Evolutionary conservation across 1,140 invertebrate species (phyloP).

Genomic region (Ooceraea biroi): DNA sequence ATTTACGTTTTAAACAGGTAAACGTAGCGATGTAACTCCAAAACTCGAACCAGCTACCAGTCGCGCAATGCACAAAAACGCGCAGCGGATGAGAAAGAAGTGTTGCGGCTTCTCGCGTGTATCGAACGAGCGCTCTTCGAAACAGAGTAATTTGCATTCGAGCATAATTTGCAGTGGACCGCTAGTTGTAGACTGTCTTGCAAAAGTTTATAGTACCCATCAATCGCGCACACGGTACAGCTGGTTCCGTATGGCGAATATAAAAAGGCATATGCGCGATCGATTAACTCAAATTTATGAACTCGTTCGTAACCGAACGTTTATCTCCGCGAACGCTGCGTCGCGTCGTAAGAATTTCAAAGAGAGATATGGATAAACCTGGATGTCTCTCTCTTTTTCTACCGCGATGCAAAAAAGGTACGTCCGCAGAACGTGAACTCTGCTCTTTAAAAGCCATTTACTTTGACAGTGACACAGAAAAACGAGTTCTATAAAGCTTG

Average conservation of each 20-base stretch:
- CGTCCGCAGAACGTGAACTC: background rate
- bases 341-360: background rate
- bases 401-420: conserved; percentile 12
- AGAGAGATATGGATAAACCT: background rate
- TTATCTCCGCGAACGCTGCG: background rate
- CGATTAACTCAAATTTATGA: conserved; percentile 18
- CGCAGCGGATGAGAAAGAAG: conserved; percentile 20
- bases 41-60: too few species aligned
- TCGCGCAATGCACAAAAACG: background rate
- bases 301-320: background rate
- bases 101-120: conserved; percentile 1
- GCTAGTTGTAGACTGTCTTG: conserved; percentile 32
- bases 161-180: conserved; percentile 32
- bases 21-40: background rate
- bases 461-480: conserved; percentile 25
- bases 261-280: conserved; percentile 8
- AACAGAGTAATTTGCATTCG: conserved; percentile 33
- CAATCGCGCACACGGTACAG: conserved; percentile 20
- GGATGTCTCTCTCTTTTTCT: background rate
- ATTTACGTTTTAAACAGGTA: background rate
- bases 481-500: background rate
- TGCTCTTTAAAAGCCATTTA: background rate
- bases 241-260: conserved; percentile 4
- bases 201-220: conserved; percentile 18
- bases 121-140: background rate